Evolutionary conservation across 2,113 vertebrate genomes (phyloP).

Genomic region (Plectropomus leopardus): DNA sequence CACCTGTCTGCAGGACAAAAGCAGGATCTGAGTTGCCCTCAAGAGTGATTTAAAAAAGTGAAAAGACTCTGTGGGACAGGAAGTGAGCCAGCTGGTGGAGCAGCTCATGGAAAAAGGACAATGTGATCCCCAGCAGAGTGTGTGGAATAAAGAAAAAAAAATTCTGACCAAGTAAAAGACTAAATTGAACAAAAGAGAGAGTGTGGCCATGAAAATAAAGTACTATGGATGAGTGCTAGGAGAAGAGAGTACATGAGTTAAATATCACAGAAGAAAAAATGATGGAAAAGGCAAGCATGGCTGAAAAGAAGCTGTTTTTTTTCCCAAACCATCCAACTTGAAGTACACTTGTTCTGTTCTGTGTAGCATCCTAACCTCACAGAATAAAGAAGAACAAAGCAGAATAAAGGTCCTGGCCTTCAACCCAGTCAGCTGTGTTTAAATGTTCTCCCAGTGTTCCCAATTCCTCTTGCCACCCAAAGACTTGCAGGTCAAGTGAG

Average conservation of each 20-base stretch:
- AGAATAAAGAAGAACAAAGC: background rate
- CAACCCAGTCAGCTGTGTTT: background rate
- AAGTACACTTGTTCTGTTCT: background rate
- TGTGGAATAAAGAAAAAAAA: background rate
- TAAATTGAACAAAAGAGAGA: background rate
- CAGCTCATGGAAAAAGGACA: slow-evolving; percentile 9
- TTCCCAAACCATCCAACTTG: background rate
- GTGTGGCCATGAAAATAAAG: background rate
- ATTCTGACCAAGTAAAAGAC: background rate
- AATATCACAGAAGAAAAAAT: slow-evolving; percentile 4
- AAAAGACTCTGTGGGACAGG: slow-evolving; percentile 4
- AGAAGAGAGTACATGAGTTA: background rate
- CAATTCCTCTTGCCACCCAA: background rate
- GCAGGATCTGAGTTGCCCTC: slow-evolving; percentile 10
- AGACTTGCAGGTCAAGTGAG: background rate
- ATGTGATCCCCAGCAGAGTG: background rate
- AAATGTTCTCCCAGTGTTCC: slow-evolving; percentile 1
- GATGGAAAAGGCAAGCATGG: background rate
- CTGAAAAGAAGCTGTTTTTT: slow-evolving; percentile 1
- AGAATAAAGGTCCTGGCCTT: background rate
- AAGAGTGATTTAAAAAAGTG: slow-evolving; percentile 28
- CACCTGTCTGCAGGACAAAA: slow-evolving; percentile 30
- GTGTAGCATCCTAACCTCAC: background rate
- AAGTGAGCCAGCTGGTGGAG: background rate
- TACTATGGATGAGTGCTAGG: background rate